Evolutionary conservation across 2,888 invertebrate species (phyloP).

Genomic region (Chouioia cunea): DNA sequence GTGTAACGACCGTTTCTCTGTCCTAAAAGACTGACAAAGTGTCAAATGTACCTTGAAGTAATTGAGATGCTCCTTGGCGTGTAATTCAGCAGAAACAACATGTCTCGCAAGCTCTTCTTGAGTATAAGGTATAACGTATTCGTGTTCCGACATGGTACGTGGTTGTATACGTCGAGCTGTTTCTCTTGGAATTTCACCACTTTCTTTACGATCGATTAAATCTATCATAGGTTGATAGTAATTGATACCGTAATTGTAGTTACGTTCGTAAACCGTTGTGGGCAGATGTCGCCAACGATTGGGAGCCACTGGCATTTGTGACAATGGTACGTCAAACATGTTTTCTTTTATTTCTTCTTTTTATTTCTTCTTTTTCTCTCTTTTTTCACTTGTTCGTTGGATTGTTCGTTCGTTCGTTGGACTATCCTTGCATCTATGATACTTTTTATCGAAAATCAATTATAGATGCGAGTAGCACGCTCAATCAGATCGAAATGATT

Average conservation of each 20-base stretch:
- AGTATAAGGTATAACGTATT: constrained; percentile 76
- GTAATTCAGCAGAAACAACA: constrained; percentile 77
- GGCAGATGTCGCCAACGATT: constrained; percentile 68
- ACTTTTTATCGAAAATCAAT: not conserved
- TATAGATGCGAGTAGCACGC: not conserved
- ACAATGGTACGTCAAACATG: constrained; percentile 58
- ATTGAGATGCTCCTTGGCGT: constrained; percentile 78
- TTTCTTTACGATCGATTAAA: constrained; percentile 80
- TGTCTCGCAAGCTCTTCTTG: constrained; percentile 77
- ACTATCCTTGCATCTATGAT: not conserved
- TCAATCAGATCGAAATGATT: constrained; percentile 7
- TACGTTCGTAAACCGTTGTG: constrained; percentile 82
- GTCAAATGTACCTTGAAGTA: constrained; percentile 69
- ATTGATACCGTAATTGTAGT: constrained; percentile 87
- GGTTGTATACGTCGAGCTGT: constrained; percentile 73
- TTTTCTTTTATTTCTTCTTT: not conserved
- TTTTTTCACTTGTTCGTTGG: constrained; percentile 3
- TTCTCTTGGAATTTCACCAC: constrained; percentile 61
- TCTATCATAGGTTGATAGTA: constrained; percentile 91
- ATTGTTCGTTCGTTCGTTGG: constrained; percentile 16
- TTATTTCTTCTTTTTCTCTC: not conserved
- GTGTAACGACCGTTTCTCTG: too few relatives aligned
- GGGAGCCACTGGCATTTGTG: constrained; percentile 61
- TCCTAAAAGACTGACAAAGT: too few relatives aligned
- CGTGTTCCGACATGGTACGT: constrained; percentile 71